Percentiles rank a stretch among this genome's conserved stretches.
phyloP scores from a whole-genome alignment of 2,888 invertebrate species.

The Antitype chi region DNA sequence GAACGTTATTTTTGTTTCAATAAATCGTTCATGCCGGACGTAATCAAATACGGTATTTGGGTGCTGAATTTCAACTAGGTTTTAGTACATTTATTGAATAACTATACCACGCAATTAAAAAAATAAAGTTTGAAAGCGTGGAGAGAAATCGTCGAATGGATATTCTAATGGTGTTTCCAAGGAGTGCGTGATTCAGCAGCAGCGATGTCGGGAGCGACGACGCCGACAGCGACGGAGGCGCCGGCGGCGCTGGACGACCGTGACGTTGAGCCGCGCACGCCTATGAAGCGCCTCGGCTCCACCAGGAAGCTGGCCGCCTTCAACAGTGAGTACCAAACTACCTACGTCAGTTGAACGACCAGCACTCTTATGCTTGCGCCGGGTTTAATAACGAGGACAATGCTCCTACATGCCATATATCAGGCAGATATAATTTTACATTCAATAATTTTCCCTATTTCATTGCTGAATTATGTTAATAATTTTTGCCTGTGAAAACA shows the following conservation, averaged over 20 bases:
- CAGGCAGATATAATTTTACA: background rate
- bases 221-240: conserved; percentile 94
- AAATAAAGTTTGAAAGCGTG: conserved; percentile 5
- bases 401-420: background rate
- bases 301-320: conserved; percentile 95
- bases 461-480: background rate
- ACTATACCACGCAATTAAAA: background rate
- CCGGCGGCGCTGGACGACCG: conserved; percentile 93
- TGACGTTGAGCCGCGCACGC: conserved; percentile 94
- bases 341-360: background rate
- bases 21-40: conserved; percentile 53
- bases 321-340: conserved; percentile 92
- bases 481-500: background rate
- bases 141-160: background rate
- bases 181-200: conserved; percentile 41
- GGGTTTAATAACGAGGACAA: background rate
- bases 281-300: conserved; percentile 95
- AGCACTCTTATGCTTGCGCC: too few relatives aligned
- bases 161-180: conserved; percentile 50
- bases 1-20: conserved; percentile 70
- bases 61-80: conserved; percentile 20
- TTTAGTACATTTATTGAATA: background rate
- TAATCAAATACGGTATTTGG: conserved; percentile 49
- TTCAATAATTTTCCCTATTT: conserved; percentile 19
- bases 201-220: conserved; percentile 87